Evolutionary conservation across 2,113 vertebrate species (phyloP).

Genomic region (Parus major): DNA sequence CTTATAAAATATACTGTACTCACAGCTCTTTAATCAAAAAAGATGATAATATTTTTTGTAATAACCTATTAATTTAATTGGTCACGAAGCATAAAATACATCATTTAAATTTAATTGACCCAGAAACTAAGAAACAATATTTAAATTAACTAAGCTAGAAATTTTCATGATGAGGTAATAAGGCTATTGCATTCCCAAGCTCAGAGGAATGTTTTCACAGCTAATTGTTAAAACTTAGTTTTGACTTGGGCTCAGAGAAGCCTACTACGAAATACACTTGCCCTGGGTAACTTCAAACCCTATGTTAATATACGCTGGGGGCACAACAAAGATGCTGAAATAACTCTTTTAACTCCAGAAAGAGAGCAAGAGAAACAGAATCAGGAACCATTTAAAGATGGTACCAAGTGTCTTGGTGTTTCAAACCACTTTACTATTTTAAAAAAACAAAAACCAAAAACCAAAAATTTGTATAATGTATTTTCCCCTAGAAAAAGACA

Average conservation of each 20-base stretch:
- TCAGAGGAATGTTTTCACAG: constrained; percentile 75
- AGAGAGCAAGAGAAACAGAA: constrained; percentile 43
- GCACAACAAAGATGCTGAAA: constrained; percentile 31
- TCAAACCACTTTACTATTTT: constrained; percentile 28
- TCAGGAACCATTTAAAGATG: constrained; percentile 13
- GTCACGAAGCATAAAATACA: constrained; percentile 97
- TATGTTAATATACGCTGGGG: constrained; percentile 36
- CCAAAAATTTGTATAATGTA: constrained; percentile 37
- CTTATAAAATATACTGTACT: constrained; percentile 99
- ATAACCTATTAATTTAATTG: constrained; percentile 99
- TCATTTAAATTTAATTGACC: constrained; percentile 99
- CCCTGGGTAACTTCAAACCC: constrained; percentile 58
- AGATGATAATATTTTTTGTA: constrained; percentile 88
- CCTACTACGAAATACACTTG: constrained; percentile 37
- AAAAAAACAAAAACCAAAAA: neutral
- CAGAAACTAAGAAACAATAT: constrained; percentile 97
- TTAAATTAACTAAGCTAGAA: constrained; percentile 90
- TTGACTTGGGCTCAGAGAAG: constrained; percentile 64
- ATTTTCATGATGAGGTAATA: constrained; percentile 87
- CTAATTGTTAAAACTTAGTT: constrained; percentile 78
- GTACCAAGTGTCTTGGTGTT: constrained; percentile 17
- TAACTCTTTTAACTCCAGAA: constrained; percentile 61
- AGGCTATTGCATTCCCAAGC: constrained; percentile 77
- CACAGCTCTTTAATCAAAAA: constrained; percentile 98
- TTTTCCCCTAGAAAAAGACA: constrained; percentile 70